Conservation (phyloP, 2,888 invertebrate genomes). For the Lottia scabra region DNA sequence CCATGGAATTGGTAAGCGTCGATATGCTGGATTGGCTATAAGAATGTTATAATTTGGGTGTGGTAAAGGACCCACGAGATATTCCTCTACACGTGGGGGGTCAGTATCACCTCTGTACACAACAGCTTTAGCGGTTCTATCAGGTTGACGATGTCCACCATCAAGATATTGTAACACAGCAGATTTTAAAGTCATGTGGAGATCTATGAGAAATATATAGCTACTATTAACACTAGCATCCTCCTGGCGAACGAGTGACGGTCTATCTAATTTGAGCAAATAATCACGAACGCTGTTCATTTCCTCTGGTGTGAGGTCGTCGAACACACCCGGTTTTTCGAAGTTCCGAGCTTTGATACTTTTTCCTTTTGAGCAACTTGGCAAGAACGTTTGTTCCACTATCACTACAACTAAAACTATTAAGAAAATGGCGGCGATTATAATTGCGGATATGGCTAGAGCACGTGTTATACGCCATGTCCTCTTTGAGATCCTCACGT, state of each 20-base stretch:
- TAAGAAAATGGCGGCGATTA: neutral
- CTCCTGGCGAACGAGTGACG: slow-evolving; percentile 42
- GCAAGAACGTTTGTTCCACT: slow-evolving; percentile 19
- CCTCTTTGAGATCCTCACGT: neutral
- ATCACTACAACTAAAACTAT: neutral
- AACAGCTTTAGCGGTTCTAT: slow-evolving; percentile 52
- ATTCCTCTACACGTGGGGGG: slow-evolving; percentile 56
- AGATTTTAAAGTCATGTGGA: slow-evolving; percentile 50
- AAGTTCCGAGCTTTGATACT: slow-evolving; percentile 35
- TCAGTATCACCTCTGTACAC: slow-evolving; percentile 52
- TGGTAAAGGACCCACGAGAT: slow-evolving; percentile 56
- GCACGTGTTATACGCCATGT: neutral
- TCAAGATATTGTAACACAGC: slow-evolving; percentile 47
- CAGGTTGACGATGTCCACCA: slow-evolving; percentile 43
- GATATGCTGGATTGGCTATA: slow-evolving; percentile 48
- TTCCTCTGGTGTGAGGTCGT: slow-evolving; percentile 50
- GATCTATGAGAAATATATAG: slow-evolving; percentile 55
- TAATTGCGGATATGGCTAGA: neutral
- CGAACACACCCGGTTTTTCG: slow-evolving; percentile 48
- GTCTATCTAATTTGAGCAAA: slow-evolving; percentile 35
- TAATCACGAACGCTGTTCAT: slow-evolving; percentile 48
- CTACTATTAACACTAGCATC: slow-evolving; percentile 45
- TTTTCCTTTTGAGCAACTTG: slow-evolving; percentile 41
- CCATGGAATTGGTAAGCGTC: slow-evolving; percentile 50
- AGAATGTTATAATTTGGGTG: slow-evolving; percentile 41